Evolutionary conservation across 1,140 invertebrate genomes (phyloP).

Genomic region (Drosophila bocki): DNA sequence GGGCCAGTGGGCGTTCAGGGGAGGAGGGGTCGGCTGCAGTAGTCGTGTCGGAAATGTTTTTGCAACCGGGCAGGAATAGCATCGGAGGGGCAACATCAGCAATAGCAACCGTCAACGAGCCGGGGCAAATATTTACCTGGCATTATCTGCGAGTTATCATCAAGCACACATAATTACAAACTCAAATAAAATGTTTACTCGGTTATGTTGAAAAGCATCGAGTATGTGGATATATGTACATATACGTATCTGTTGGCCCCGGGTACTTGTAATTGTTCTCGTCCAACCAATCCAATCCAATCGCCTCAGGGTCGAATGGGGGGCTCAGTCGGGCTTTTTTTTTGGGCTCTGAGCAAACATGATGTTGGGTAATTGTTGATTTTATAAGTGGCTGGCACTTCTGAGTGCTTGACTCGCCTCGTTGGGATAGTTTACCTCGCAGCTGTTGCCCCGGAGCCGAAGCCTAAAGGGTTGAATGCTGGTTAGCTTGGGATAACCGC

Average conservation of each 20-base stretch:
- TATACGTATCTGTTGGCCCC: slow-evolving; percentile 27
- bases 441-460: slow-evolving; percentile 24
- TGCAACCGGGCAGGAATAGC: slow-evolving; percentile 43
- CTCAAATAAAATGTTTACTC: slow-evolving; percentile 79
- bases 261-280: slow-evolving; percentile 64
- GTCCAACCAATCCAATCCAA: slow-evolving; percentile 25
- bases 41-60: slow-evolving; percentile 70
- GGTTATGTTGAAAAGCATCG: slow-evolving; percentile 71
- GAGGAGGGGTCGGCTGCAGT: slow-evolving; percentile 22
- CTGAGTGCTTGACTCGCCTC: slow-evolving; percentile 44
- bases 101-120: slow-evolving; percentile 39
- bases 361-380: slow-evolving; percentile 70
- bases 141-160: slow-evolving; percentile 80
- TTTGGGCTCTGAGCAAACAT: slow-evolving; percentile 60
- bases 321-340: slow-evolving; percentile 21
- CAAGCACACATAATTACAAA: slow-evolving; percentile 80
- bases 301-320: slow-evolving; percentile 14
- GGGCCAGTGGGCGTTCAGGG: slow-evolving; percentile 17
- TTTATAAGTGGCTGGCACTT: slow-evolving; percentile 61
- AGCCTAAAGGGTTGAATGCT: slow-evolving; percentile 20
- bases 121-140: slow-evolving; percentile 69
- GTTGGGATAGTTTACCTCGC: slow-evolving; percentile 41
- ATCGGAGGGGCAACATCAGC: slow-evolving; percentile 20
- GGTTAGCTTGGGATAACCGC: slow-evolving; percentile 16
- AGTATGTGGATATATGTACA: slow-evolving; percentile 27